Evolutionary conservation across 2,797 vertebrate species (phyloP), one percentile per base, ranked within the genome.

Genomic region (Eleutherodactylus coqui): DNA sequence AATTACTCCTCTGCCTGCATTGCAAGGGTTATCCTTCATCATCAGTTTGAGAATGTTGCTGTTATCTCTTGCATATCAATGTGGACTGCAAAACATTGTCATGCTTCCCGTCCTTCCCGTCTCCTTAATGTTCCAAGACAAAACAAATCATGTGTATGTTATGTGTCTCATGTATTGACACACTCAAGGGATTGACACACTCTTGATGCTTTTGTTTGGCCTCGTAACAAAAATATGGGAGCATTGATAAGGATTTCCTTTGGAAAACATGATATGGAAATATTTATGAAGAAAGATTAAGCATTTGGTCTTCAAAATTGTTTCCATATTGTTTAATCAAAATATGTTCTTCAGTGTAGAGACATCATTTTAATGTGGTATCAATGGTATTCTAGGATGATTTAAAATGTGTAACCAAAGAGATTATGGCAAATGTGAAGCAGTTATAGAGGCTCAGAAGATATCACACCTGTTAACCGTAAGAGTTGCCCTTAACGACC

Each of bases 31-130:
- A 88, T 90, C 89, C 91, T 90, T 90, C 90, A 77, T 89, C 89
- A 55, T 90, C 76, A 88, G 88, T 90, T 90, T 80, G 80, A 87
- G 82, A 90, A 85, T 88, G 83, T 86, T 88, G 90, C 89, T 88
- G 91, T 85, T 89, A 89, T 89, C 87, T 88, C 87, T 90, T 91
- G 92, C 90, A 92, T 92, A 91, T 90, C 91, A 92, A 92, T 92
- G 88, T 75, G 89, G 82, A 87, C 90, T 86, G 91, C 90, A 90
- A 89, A 85, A 88, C 83, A 89, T 85, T 73, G 89, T 79, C 75
- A 82, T 47, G 24, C 86, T 83, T 88, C 80, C 82, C 85, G 75
- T 85, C 86, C 70, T 77, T 83, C 73, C 43, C 62, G 45, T 84
- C 80, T 83, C 64, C 19, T 77, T 55, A 78, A 72, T 67, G 47